Evolutionary conservation across 2,113 vertebrate genomes (phyloP).

Genomic region (Hepsetus odoe): DNA sequence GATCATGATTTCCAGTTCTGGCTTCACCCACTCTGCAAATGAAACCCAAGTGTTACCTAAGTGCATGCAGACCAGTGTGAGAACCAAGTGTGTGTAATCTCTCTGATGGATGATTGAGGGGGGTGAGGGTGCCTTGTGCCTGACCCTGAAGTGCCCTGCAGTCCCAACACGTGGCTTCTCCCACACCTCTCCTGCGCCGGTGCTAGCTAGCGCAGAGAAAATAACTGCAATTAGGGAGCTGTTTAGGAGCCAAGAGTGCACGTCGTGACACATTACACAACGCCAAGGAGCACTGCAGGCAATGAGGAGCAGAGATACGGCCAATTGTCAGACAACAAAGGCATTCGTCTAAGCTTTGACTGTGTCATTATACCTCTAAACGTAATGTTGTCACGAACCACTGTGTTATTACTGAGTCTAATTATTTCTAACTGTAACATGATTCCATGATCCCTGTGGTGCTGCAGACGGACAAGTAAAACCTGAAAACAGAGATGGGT

Average conservation of each 20-base stretch:
- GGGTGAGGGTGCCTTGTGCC: slow-evolving; percentile 17
- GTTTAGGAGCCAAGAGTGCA: slow-evolving; percentile 54
- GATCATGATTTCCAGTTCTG: slow-evolving; percentile 19
- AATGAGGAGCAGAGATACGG: slow-evolving; percentile 53
- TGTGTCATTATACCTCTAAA: slow-evolving; percentile 60
- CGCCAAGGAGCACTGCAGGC: slow-evolving; percentile 50
- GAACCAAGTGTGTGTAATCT: neutral
- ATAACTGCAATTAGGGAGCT: slow-evolving; percentile 58
- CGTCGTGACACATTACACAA: slow-evolving; percentile 62
- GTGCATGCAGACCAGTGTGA: slow-evolving; percentile 23
- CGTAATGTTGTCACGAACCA: slow-evolving; percentile 60
- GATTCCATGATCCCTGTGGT: slow-evolving; percentile 41
- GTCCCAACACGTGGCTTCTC: slow-evolving; percentile 30
- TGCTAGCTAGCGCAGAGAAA: slow-evolving; percentile 38
- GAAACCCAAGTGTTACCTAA: slow-evolving; percentile 28
- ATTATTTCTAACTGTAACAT: slow-evolving; percentile 61
- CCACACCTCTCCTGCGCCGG: slow-evolving; percentile 50
- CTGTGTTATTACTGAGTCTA: slow-evolving; percentile 56
- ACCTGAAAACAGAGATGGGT: slow-evolving; percentile 47
- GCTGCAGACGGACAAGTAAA: slow-evolving; percentile 27
- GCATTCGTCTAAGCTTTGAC: slow-evolving; percentile 49
- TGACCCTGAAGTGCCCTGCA: slow-evolving; percentile 41
- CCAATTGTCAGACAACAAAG: slow-evolving; percentile 66
- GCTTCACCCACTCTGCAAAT: slow-evolving; percentile 6
- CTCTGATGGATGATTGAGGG: slow-evolving; percentile 24